Percentiles rank a stretch among this genome's conserved stretches.
These are phyloP conservation scores for Cephus nigrinus DNA, from an alignment of 2,888 invertebrate species.

Conservation along the genomic window DNA sequence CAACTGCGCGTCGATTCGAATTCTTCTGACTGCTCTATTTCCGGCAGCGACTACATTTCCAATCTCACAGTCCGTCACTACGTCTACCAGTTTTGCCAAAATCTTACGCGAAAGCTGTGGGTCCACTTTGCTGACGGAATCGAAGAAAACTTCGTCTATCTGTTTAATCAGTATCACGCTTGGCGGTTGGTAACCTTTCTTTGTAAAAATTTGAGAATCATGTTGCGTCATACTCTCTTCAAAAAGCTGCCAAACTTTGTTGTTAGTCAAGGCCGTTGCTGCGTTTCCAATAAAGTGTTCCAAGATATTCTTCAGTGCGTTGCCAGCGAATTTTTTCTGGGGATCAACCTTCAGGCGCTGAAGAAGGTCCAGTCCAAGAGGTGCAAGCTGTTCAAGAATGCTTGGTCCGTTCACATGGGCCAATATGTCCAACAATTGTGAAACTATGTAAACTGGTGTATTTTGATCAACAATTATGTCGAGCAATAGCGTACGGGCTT, in stretches of 20 bases:
- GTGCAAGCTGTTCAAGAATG: conserved; percentile 65
- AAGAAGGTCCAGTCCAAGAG: conserved; percentile 53
- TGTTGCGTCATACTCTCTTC: conserved; percentile 70
- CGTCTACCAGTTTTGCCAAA: conserved; percentile 51
- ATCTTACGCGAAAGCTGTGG: conserved; percentile 40
- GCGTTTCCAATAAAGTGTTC: conserved; percentile 70
- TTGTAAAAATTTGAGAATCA: conserved; percentile 64
- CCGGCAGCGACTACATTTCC: conserved; percentile 66
- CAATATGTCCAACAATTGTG: conserved; percentile 68
- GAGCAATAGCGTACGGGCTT: conserved; percentile 48
- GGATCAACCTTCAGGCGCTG: conserved; percentile 49
- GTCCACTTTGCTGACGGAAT: conserved; percentile 37
- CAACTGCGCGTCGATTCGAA: conserved; percentile 73
- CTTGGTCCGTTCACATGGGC: conserved; percentile 66
- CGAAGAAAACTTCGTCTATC: conserved; percentile 71
- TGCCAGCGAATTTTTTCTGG: conserved; percentile 47
- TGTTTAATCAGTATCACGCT: conserved; percentile 70
- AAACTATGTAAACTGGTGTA: conserved; percentile 67
- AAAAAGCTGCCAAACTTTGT: conserved; percentile 72
- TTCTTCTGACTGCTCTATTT: conserved; percentile 75
- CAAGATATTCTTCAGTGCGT: conserved; percentile 58
- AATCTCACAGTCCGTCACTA: conserved; percentile 56
- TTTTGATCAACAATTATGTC: conserved; percentile 60
- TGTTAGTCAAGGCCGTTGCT: conserved; percentile 68
- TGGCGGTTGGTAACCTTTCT: conserved; percentile 65